Evolutionary conservation across 2,888 invertebrate genomes (phyloP), one percentile per base, ranked within the genome.

Genomic region (Ryuthela nishihirai): DNA sequence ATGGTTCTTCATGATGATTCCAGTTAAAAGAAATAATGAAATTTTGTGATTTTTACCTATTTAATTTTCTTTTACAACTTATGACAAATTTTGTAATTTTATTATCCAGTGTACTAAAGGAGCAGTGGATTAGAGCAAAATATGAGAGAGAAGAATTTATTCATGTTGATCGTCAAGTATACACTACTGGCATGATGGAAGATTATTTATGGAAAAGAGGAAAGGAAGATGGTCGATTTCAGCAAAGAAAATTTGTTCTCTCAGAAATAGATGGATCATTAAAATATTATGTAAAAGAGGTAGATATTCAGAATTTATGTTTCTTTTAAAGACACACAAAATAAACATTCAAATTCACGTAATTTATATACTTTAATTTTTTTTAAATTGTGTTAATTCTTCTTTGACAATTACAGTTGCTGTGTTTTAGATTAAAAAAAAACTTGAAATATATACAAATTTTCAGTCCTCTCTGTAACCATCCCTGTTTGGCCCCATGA

Each of bases 91-190:
- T 1, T 32, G 32, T 12, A 32, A 12, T 10, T 18, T 7, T 4
- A 2, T 35, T 38, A 52, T 54, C 40, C 77, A 92, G 92, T 73
- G 85, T 91, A 40, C 77, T 93, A 50, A 81, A 88, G 56, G 89
- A 90, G 71, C 91, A 93, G 74, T 93, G 90, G 88, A 91, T 93
- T 64, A 80, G 85, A 65, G 90, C 90, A 5, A 93, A 93, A 75
- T 93, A 93, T 74, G 83, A 88, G 73, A 80, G 92, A 49, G 85
- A 87, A 75, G 92, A 93, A 72, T 93, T 93, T 74, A 83, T 83
- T 66, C 83, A 85, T 68, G 52, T 55, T 21, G 87, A 88, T 69
- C 79, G 85, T 25, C 90, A 88, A 72, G 81, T 80, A 64, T 92
- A 91, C 71, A 82, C 85, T 43, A 84, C 83, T 17, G 88, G 88